Evolutionary conservation across 2,888 invertebrate genomes (phyloP).

Genomic region (Orthosia cruda): DNA sequence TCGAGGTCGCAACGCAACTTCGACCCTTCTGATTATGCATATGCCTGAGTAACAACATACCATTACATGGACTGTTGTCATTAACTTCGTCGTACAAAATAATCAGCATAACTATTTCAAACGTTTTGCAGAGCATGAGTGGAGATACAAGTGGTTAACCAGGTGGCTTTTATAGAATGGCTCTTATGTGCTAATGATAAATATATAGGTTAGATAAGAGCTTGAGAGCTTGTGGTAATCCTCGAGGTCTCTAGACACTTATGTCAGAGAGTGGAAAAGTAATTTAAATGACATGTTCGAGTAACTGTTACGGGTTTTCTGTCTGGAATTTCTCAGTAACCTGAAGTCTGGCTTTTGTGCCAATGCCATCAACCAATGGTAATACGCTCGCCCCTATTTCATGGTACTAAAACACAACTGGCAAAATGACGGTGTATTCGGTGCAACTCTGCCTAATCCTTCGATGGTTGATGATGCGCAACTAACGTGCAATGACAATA

Average conservation of each 20-base stretch:
- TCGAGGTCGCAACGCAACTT: background rate
- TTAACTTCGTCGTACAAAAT: background rate
- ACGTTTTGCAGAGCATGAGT: too few species aligned
- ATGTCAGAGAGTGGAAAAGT: background rate
- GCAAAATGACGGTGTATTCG: too few species aligned
- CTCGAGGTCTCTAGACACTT: conserved; percentile 1
- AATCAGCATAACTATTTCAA: conserved; percentile 4
- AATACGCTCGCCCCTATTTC: too few species aligned
- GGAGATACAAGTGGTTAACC: background rate
- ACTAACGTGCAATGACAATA: background rate
- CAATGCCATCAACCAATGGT: too few species aligned
- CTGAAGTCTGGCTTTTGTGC: too few species aligned
- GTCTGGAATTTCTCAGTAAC: too few species aligned
- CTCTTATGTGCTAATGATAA: background rate
- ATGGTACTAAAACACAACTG: too few species aligned
- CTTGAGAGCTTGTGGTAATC: background rate
- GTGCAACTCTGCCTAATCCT: too few species aligned
- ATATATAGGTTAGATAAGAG: conserved; percentile 14
- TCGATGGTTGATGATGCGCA: too few species aligned
- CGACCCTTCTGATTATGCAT: background rate
- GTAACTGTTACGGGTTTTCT: background rate
- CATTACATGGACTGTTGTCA: background rate
- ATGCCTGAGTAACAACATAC: background rate
- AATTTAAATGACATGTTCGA: background rate
- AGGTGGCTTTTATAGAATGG: background rate